These are phyloP conservation scores for Ageneiosus marmoratus DNA, from an alignment of 2,113 vertebrate species.

Conservation along the genomic window DNA sequence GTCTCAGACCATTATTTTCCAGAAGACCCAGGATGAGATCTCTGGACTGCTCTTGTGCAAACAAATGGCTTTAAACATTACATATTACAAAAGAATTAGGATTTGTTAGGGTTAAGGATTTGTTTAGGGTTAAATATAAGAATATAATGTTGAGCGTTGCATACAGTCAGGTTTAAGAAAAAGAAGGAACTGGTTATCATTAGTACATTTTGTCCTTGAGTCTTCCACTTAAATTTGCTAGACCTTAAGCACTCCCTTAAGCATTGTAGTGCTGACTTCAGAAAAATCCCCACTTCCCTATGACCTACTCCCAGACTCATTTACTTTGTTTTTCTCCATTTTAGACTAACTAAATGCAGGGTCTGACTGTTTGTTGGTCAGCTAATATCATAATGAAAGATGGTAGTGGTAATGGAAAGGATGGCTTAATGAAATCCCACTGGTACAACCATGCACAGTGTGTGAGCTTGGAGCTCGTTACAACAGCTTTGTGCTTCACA, in stretches of 20 bases:
- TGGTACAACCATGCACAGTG: slow-evolving; percentile 62
- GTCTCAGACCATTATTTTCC: not conserved
- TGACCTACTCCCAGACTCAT: slow-evolving; percentile 54
- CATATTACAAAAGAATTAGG: not conserved
- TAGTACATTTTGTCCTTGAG: not conserved
- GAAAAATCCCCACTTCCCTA: slow-evolving; percentile 11
- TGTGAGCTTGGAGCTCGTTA: not conserved
- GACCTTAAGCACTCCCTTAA: not conserved
- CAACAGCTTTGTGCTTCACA: not conserved
- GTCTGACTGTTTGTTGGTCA: slow-evolving; percentile 11
- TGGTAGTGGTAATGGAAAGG: not conserved
- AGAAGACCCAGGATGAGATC: not conserved
- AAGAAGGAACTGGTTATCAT: too few relatives aligned
- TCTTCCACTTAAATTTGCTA: not conserved
- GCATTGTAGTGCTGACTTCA: slow-evolving; percentile 35
- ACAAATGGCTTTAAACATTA: not conserved
- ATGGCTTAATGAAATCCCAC: slow-evolving; percentile 44
- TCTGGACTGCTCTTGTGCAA: not conserved
- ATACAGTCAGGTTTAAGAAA: not conserved
- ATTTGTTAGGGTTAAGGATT: too few relatives aligned
- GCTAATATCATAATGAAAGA: not conserved
- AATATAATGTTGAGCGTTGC: not conserved
- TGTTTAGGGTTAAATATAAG: not conserved
- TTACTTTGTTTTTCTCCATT: slow-evolving; percentile 45
- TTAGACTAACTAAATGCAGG: slow-evolving; percentile 23